Conservation (phyloP, 2,113 vertebrate species). For the Salvator merianae region DNA sequence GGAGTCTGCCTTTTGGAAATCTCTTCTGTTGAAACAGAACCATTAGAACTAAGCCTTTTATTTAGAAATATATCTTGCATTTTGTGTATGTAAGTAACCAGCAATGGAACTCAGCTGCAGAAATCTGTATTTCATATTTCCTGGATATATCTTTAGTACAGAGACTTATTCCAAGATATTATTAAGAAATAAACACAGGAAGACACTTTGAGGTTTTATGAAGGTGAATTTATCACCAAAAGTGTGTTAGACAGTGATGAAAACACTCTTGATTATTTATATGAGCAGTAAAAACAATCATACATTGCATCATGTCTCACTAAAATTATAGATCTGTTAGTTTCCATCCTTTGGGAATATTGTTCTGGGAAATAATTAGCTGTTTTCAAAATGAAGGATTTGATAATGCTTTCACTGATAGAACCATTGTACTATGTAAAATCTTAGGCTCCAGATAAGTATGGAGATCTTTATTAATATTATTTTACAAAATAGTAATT, state of each 20-base stretch:
- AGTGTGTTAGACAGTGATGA: background rate
- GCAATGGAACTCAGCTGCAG: background rate
- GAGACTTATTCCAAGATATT: background rate
- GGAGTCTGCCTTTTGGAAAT: background rate
- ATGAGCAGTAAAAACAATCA: background rate
- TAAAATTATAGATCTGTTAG: slow-evolving; percentile 47
- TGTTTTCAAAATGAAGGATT: slow-evolving; percentile 47
- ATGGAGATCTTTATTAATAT: background rate
- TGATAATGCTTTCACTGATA: background rate
- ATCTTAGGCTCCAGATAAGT: background rate
- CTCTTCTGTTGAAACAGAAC: background rate
- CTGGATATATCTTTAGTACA: background rate
- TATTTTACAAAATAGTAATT: background rate
- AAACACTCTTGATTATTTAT: background rate
- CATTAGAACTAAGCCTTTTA: background rate
- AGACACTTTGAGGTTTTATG: background rate
- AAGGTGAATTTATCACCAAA: background rate
- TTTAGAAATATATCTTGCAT: background rate
- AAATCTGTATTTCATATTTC: background rate
- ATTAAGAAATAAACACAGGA: background rate
- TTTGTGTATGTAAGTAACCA: background rate
- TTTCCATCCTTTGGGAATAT: slow-evolving; percentile 67
- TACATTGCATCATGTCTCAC: slow-evolving; percentile 70
- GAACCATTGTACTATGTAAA: background rate
- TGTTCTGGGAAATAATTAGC: slow-evolving; percentile 53